These are phyloP conservation scores for Pediacus dermestoides DNA, from an alignment of 2,888 invertebrate species.

Conservation along the genomic window DNA sequence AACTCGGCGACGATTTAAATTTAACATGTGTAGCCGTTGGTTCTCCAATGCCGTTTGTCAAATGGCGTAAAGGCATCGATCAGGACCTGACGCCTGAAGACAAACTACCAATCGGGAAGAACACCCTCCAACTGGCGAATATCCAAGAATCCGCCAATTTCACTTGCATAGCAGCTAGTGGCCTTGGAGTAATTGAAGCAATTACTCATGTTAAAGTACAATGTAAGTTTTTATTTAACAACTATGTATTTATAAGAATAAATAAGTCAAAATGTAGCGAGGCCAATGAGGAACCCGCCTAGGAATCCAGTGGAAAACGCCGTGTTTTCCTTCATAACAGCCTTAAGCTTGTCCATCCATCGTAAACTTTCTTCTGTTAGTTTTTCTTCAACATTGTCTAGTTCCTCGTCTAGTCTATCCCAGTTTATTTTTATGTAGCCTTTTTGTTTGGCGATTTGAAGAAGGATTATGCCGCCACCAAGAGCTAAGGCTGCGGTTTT, in stretches of 20 bases:
- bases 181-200: conserved; percentile 86
- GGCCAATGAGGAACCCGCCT: conserved; percentile 13
- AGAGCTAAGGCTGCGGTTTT: too few relatives aligned
- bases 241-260: too few relatives aligned
- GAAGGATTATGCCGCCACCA: conserved; percentile 14
- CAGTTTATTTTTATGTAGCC: too few relatives aligned
- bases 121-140: conserved; percentile 80
- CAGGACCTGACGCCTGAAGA: conserved; percentile 87
- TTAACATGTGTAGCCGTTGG: conserved; percentile 96
- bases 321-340: conserved; percentile 8
- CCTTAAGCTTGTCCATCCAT: conserved; percentile 6
- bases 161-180: conserved; percentile 94
- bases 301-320: conserved; percentile 11
- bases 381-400: conserved; percentile 8
- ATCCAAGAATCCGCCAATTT: conserved; percentile 93
- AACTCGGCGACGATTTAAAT: conserved; percentile 86
- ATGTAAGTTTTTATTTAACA: too few relatives aligned
- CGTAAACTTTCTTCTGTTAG: conserved; percentile 4
- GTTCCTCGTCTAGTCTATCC: conserved; percentile 10
- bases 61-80: conserved; percentile 81
- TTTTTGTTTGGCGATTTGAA: conserved; percentile 15
- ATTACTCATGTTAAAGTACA: conserved; percentile 90
- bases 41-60: conserved; percentile 96
- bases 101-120: conserved; percentile 78
- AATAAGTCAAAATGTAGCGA: too few relatives aligned